Evolutionary conservation across 1,140 invertebrate genomes (phyloP).

Genomic region (Cheumatopsyche charites): DNA sequence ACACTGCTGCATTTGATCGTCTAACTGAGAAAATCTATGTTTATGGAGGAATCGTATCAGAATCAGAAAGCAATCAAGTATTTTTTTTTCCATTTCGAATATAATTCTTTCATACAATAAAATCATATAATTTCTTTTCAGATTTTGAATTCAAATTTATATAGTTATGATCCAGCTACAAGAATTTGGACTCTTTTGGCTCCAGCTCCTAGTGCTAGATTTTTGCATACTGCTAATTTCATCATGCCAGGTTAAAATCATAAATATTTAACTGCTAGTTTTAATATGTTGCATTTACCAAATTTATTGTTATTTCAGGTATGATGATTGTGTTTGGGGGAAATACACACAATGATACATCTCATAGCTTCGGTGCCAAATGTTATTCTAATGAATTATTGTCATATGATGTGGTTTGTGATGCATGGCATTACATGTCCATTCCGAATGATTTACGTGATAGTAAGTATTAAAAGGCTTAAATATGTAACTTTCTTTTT

Average conservation of each 20-base stretch:
- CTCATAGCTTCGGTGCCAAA: constrained; percentile 78
- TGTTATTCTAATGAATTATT: constrained; percentile 90
- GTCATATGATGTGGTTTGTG: constrained; percentile 86
- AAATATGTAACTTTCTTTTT: too few relatives aligned
- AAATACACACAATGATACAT: constrained; percentile 94
- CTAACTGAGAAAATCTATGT: constrained; percentile 84
- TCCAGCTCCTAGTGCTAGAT: constrained; percentile 79
- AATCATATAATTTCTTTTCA: constrained; percentile 50
- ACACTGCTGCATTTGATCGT: constrained; percentile 83
- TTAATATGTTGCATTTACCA: constrained; percentile 14
- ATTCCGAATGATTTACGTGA: constrained; percentile 65
- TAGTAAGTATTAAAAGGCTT: constrained; percentile 38
- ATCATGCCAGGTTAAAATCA: constrained; percentile 69
- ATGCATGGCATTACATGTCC: constrained; percentile 71
- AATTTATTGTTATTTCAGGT: constrained; percentile 49
- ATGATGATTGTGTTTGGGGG: constrained; percentile 94
- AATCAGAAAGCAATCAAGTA: constrained; percentile 72
- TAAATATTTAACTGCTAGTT: constrained; percentile 20
- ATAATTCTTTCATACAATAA: too few relatives aligned
- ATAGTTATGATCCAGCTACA: constrained; percentile 81
- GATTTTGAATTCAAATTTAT: constrained; percentile 79
- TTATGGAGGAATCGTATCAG: constrained; percentile 90
- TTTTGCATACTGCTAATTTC: constrained; percentile 87
- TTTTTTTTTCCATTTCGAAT: neutral
- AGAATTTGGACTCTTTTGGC: constrained; percentile 80